phyloP scores from a whole-genome alignment of 2,797 vertebrate species.

The Meda fulgida region DNA sequence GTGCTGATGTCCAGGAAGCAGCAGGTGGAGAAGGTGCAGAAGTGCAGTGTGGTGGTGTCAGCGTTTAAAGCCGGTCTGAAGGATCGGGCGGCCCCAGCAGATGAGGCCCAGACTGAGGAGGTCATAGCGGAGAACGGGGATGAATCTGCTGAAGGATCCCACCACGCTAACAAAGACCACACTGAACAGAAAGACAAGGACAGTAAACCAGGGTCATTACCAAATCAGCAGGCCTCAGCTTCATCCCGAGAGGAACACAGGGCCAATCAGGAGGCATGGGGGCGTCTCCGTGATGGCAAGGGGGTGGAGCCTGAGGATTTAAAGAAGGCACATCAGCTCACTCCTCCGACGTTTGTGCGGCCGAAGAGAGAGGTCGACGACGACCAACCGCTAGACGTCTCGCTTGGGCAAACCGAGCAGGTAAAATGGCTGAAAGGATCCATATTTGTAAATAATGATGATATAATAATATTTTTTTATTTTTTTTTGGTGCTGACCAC shows the following conservation, averaged over 20 bases:
- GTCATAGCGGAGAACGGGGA: constrained; percentile 74
- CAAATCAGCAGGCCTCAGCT: constrained; percentile 69
- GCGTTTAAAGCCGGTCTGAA: constrained; percentile 92
- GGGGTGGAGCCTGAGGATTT: constrained; percentile 95
- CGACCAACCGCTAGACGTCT: constrained; percentile 85
- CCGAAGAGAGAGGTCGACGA: constrained; percentile 88
- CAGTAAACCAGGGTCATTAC: constrained; percentile 65
- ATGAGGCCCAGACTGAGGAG: constrained; percentile 71
- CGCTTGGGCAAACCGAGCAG: constrained; percentile 85
- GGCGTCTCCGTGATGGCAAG: constrained; percentile 89
- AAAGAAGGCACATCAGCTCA: constrained; percentile 86
- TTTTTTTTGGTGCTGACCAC: background rate
- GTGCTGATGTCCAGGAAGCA: constrained; percentile 93
- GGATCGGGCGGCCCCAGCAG: constrained; percentile 79
- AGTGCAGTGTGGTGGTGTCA: constrained; percentile 90
- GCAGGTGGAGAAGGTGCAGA: constrained; percentile 98
- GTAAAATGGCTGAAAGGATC: constrained; percentile 62
- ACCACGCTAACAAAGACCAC: constrained; percentile 73
- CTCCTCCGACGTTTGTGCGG: constrained; percentile 86
- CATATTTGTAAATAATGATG: background rate
- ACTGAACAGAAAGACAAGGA: constrained; percentile 75
- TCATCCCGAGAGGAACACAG: constrained; percentile 76
- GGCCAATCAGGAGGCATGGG: constrained; percentile 88
- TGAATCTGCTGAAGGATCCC: constrained; percentile 72
- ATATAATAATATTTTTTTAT: background rate